These are phyloP conservation scores for Alosa alosa DNA, from an alignment of 2,113 vertebrate genomes.

Conservation along the genomic window DNA sequence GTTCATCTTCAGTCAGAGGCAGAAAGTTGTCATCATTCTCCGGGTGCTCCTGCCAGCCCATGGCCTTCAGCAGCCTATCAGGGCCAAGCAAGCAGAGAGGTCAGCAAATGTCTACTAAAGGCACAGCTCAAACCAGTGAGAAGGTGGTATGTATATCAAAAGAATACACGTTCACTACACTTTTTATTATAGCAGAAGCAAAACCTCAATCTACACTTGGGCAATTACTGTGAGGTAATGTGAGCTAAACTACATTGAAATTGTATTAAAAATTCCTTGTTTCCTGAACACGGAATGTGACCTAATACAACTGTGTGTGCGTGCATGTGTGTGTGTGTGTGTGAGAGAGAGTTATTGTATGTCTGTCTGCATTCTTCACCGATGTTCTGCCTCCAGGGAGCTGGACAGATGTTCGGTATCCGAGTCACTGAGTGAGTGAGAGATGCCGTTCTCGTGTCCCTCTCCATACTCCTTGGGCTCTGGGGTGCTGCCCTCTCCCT, in stretches of 20 bases:
- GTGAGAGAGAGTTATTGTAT: not conserved
- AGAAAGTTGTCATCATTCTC: conserved; percentile 98
- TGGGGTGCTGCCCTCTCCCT: conserved; percentile 81
- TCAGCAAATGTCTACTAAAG: not conserved
- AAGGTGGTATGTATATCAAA: too few species aligned
- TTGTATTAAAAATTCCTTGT: not conserved
- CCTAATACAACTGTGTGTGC: not conserved
- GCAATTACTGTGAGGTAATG: too few species aligned
- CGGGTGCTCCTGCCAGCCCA: conserved; percentile 98
- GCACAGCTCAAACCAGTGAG: not conserved
- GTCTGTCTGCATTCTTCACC: conserved; percentile 65
- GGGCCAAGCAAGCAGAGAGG: conserved; percentile 19
- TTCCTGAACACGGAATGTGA: not conserved
- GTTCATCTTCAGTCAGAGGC: conserved; percentile 96
- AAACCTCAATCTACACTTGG: too few species aligned
- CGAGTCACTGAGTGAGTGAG: conserved; percentile 84
- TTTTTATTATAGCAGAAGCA: too few species aligned
- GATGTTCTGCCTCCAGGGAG: conserved; percentile 96
- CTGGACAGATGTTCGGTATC: conserved; percentile 91
- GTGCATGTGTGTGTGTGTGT: not conserved
- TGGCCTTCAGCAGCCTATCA: conserved; percentile 91
- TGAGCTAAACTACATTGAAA: too few species aligned
- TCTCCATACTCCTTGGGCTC: conserved; percentile 92
- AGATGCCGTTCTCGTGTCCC: conserved; percentile 90
- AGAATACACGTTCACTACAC: too few species aligned